These are phyloP conservation scores for Timema podura DNA, from an alignment of 2,888 invertebrate species.

Conservation along the genomic window DNA sequence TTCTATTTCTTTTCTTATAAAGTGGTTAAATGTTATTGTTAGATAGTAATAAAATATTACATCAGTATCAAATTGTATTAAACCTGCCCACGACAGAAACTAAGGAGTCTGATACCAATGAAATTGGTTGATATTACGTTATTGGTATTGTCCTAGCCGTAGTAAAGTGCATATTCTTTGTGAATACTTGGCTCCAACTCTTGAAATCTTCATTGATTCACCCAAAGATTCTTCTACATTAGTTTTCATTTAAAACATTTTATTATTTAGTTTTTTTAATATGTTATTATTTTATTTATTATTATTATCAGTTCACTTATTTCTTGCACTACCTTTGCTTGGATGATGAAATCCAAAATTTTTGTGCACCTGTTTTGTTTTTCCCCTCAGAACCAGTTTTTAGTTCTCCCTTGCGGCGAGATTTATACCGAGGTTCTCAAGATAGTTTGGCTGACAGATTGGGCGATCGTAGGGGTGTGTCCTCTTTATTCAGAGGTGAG, in stretches of 20 bases:
- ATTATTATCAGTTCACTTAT: too few relatives aligned
- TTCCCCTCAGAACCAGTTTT: conserved; percentile 31
- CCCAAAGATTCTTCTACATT: too few relatives aligned
- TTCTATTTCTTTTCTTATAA: too few relatives aligned
- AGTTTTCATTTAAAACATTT: too few relatives aligned
- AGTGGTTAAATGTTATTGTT: too few relatives aligned
- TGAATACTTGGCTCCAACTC: neutral
- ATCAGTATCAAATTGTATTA: too few relatives aligned
- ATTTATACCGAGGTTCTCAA: conserved; percentile 89
- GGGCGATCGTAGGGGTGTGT: conserved; percentile 27
- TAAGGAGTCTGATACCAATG: too few relatives aligned
- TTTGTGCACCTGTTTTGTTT: conserved; percentile 12
- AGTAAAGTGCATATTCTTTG: conserved; percentile 9
- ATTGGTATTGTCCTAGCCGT: neutral
- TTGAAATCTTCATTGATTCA: neutral
- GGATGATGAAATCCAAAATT: too few relatives aligned
- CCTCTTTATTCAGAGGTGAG: conserved; percentile 56
- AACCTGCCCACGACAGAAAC: too few relatives aligned
- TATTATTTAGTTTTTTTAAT: neutral
- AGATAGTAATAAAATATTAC: too few relatives aligned
- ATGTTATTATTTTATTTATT: conserved; percentile 5
- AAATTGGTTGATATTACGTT: too few relatives aligned
- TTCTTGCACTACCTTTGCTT: too few relatives aligned
- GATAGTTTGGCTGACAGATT: conserved; percentile 69
- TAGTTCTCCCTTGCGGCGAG: conserved; percentile 65